These are phyloP conservation scores for Butorides virescens DNA, from an alignment of 2,113 vertebrate genomes.

Conservation along the genomic window DNA sequence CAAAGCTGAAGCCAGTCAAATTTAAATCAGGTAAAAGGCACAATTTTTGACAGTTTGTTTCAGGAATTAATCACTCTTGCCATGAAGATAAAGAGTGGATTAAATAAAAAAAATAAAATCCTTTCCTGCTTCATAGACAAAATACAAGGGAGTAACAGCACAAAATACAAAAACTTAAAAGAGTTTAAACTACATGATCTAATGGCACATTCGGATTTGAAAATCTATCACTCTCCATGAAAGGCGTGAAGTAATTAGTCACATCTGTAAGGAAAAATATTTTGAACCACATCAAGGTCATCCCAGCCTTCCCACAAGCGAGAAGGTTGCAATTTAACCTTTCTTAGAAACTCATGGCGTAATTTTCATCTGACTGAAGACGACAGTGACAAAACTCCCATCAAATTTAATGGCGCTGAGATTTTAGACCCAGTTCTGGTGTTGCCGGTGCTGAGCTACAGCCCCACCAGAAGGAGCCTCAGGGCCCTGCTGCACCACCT, in stretches of 20 bases:
- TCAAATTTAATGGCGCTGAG: neutral
- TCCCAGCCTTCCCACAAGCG: neutral
- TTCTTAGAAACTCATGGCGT: neutral
- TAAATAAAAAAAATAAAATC: neutral
- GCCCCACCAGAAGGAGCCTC: neutral
- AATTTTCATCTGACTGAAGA: neutral
- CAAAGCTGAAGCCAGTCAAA: neutral
- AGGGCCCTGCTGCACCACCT: neutral
- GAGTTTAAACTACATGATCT: neutral
- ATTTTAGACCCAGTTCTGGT: neutral
- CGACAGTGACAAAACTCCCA: neutral
- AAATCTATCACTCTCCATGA: neutral
- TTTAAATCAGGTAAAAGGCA: neutral
- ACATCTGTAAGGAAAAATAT: neutral
- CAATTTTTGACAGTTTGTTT: neutral
- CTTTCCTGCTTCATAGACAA: neutral
- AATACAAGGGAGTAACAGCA: neutral
- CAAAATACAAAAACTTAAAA: neutral
- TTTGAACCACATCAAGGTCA: neutral
- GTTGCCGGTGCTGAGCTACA: neutral
- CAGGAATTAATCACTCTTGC: neutral
- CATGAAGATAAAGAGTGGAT: neutral
- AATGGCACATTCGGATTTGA: neutral
- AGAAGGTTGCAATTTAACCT: neutral
- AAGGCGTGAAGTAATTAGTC: neutral